Evolutionary conservation across 2,797 vertebrate species (phyloP).

Genomic region (Hippoglossus hippoglossus): DNA sequence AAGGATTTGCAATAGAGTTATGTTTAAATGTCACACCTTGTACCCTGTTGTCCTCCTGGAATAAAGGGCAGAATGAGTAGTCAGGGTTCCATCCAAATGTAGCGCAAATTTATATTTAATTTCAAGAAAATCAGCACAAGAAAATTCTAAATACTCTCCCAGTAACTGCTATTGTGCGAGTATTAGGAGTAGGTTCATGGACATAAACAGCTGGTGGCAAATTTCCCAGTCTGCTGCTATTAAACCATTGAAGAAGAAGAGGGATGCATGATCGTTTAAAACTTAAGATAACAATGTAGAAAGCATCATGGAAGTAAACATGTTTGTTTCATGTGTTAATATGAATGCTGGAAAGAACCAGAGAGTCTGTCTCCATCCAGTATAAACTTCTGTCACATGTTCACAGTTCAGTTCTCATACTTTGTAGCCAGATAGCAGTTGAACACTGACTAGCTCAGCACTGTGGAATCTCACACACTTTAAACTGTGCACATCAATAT

Average conservation of each 20-base stretch:
- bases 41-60: neutral
- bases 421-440: neutral
- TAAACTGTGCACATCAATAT: neutral
- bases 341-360: neutral
- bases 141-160: neutral
- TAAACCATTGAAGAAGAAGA: neutral
- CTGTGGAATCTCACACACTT: neutral
- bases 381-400: neutral
- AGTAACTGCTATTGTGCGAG: neutral
- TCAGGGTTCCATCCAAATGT: neutral
- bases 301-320: neutral
- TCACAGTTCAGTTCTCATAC: too few species aligned
- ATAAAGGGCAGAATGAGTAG: neutral
- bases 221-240: neutral
- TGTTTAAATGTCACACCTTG: too few species aligned
- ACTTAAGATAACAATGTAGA: neutral
- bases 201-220: too few species aligned
- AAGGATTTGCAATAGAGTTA: neutral
- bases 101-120: neutral
- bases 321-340: neutral
- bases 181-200: neutral
- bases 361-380: neutral
- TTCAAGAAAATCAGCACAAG: too few species aligned
- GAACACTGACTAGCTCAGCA: neutral
- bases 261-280: neutral